phyloP scores from a whole-genome alignment of 2,888 invertebrate genomes.

The Rotaria macrura region DNA sequence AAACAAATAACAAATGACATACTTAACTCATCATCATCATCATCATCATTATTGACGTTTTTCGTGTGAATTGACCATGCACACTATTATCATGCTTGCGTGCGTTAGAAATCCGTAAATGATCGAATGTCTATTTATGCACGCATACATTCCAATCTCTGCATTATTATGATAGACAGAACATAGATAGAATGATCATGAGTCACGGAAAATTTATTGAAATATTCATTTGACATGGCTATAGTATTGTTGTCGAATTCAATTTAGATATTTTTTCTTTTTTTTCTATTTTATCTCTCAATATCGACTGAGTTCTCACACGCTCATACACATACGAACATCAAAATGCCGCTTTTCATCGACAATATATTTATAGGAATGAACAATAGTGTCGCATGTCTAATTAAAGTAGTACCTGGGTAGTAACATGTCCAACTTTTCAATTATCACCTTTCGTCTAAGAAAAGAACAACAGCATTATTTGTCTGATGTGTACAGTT shows the following conservation, averaged over 20 bases:
- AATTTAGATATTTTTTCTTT: background rate
- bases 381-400: conserved; percentile 17
- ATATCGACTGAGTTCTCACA: background rate
- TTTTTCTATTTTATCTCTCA: background rate
- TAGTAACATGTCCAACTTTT: background rate
- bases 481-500: background rate
- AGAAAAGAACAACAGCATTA: background rate
- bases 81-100: background rate
- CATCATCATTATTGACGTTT: background rate
- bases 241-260: background rate
- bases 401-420: conserved; percentile 9
- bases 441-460: background rate
- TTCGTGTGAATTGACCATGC: background rate
- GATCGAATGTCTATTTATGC: background rate
- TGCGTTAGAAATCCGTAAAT: background rate
- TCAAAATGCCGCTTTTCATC: background rate
- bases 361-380: background rate
- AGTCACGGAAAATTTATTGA: background rate
- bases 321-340: background rate
- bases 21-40: background rate
- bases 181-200: background rate
- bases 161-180: background rate
- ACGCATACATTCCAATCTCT: background rate
- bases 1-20: background rate
- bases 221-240: background rate